These are phyloP conservation scores for Drosophila imparisetae DNA, from an alignment of 2,888 invertebrate genomes.

Conservation along the genomic window DNA sequence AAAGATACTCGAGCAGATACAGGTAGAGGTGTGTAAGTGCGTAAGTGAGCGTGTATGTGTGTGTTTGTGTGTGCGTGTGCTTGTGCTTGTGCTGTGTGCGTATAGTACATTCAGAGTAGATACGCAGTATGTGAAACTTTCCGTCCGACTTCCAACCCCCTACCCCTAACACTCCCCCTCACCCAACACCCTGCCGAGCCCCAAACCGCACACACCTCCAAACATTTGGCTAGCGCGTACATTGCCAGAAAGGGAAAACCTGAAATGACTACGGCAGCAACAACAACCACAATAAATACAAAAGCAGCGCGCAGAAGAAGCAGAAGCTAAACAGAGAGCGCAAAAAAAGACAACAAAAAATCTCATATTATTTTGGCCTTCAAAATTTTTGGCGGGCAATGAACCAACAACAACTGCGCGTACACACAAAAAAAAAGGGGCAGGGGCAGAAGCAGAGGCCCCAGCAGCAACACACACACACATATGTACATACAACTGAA, in stretches of 20 bases:
- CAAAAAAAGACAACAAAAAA: conserved; percentile 57
- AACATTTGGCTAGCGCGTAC: conserved; percentile 44
- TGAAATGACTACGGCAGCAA: conserved; percentile 64
- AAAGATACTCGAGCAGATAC: conserved; percentile 45
- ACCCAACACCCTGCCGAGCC: not conserved
- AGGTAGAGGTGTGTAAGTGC: conserved; percentile 18
- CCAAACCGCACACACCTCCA: conserved; percentile 36
- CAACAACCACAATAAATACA: conserved; percentile 47
- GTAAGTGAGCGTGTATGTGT: not conserved
- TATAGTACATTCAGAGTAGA: conserved; percentile 25
- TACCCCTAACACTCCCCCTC: not conserved
- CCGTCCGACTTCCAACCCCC: conserved; percentile 1
- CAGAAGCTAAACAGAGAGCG: conserved; percentile 63
- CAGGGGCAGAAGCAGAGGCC: conserved; percentile 1
- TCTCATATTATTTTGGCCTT: conserved; percentile 83
- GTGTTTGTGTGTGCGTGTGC: not conserved
- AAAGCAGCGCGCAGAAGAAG: conserved; percentile 47
- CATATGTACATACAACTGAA: conserved; percentile 19
- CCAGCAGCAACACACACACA: conserved; percentile 14
- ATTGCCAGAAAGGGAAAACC: conserved; percentile 79
- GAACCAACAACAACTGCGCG: conserved; percentile 82
- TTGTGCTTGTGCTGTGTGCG: conserved; percentile 16
- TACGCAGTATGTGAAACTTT: conserved; percentile 53
- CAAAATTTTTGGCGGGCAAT: conserved; percentile 84
- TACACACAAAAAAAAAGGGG: conserved; percentile 21